These are phyloP conservation scores for Oreochromis spilurus DNA, from an alignment of 2,113 vertebrate species.

Conservation along the genomic window DNA sequence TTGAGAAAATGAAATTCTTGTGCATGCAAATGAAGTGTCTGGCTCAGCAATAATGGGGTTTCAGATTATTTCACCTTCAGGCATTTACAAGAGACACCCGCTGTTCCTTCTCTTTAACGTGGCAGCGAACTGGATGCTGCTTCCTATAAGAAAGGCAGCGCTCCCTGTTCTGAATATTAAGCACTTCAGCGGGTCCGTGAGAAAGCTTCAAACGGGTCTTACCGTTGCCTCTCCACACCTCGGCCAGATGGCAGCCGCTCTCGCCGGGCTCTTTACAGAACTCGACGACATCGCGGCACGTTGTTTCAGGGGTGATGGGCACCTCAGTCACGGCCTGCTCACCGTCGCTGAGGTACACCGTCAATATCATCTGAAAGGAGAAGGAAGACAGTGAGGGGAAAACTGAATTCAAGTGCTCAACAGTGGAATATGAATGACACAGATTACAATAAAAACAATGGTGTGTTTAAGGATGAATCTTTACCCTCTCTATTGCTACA, in stretches of 20 bases:
- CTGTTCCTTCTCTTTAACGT: background rate
- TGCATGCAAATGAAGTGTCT: background rate
- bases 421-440: background rate
- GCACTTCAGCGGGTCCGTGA: background rate
- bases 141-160: background rate
- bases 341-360: conserved; percentile 96
- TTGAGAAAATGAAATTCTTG: background rate
- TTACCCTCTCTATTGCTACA: background rate
- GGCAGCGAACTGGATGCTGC: background rate
- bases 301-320: conserved; percentile 97
- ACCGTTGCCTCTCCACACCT: conserved; percentile 98
- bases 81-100: background rate
- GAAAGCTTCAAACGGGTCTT: conserved; percentile 16
- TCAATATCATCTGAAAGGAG: conserved; percentile 89
- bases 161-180: background rate
- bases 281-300: conserved; percentile 94
- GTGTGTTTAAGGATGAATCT: background rate
- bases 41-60: background rate
- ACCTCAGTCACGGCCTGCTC: conserved; percentile 95
- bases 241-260: conserved; percentile 93
- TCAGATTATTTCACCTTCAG: background rate
- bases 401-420: background rate
- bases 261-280: conserved; percentile 98
- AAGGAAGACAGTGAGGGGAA: background rate
- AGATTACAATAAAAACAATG: background rate